Percentiles rank a stretch among this genome's conserved stretches.
These are phyloP conservation scores for Emydura subglobosa DNA, from an alignment of 2,113 vertebrate species.

Conservation along the genomic window DNA sequence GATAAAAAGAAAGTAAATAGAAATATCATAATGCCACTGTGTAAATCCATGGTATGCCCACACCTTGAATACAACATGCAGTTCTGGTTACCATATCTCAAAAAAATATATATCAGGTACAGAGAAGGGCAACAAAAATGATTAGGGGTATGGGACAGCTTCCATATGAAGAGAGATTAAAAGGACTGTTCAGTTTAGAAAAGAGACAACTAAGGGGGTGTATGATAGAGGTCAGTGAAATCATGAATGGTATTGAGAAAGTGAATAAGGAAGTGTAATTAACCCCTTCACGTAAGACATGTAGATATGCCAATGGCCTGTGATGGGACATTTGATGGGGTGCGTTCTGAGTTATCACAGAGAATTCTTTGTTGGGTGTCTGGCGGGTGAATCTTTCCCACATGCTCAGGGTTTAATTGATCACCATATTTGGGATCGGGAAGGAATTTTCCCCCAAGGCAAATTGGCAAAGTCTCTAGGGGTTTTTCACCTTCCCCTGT, in stretches of 20 bases:
- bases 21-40: not conserved
- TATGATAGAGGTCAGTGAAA: not conserved
- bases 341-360: too few relatives aligned
- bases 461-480: too few relatives aligned
- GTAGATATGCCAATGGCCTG: too few relatives aligned
- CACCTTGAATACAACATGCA: not conserved
- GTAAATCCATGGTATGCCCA: not conserved
- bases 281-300: not conserved
- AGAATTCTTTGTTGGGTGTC: too few relatives aligned
- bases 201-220: not conserved
- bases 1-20: not conserved
- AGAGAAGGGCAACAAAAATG: not conserved
- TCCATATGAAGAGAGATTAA: not conserved
- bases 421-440: too few relatives aligned
- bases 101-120: not conserved
- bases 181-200: not conserved
- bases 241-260: not conserved
- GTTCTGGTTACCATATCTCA: not conserved
- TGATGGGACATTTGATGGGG: too few relatives aligned
- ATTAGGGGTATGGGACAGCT: not conserved
- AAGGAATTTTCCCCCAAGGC: too few relatives aligned
- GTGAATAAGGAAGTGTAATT: not conserved
- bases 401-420: too few relatives aligned
- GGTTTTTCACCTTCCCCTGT: too few relatives aligned
- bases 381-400: too few relatives aligned